These are phyloP conservation scores for Climacteris rufus DNA, from an alignment of 2,113 vertebrate genomes.

Conservation along the genomic window DNA sequence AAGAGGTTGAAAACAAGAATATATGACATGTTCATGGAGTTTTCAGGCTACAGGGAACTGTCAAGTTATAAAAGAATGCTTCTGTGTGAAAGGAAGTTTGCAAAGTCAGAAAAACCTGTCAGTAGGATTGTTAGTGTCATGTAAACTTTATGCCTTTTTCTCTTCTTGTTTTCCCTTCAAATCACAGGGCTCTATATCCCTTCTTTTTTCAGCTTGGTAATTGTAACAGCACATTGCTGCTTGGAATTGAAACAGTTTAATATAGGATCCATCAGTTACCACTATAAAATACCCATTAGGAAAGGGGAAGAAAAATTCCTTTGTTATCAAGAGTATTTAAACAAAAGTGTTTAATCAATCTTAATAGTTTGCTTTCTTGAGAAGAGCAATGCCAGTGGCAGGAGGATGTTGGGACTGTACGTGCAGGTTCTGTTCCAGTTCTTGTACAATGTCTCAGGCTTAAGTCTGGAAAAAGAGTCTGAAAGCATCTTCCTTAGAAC, in stretches of 20 bases:
- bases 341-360: slow-evolving; percentile 70
- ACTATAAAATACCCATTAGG: slow-evolving; percentile 46
- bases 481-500: not conserved
- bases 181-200: not conserved
- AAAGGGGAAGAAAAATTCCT: slow-evolving; percentile 52
- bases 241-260: slow-evolving; percentile 70
- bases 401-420: not conserved
- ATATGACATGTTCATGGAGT: not conserved
- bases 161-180: not conserved
- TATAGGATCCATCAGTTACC: slow-evolving; percentile 60
- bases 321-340: slow-evolving; percentile 71
- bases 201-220: not conserved
- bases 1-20: not conserved
- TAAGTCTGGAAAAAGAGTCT: not conserved
- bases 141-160: not conserved
- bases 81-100: not conserved
- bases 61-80: not conserved
- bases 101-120: not conserved
- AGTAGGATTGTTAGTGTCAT: not conserved
- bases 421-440: not conserved
- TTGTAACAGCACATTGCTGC: slow-evolving; percentile 63
- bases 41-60: not conserved
- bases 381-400: slow-evolving; percentile 15
- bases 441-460: not conserved
- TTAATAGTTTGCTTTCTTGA: slow-evolving; percentile 61